Evolutionary conservation across 2,113 vertebrate genomes (phyloP).

Genomic region (Cromileptes altivelis): DNA sequence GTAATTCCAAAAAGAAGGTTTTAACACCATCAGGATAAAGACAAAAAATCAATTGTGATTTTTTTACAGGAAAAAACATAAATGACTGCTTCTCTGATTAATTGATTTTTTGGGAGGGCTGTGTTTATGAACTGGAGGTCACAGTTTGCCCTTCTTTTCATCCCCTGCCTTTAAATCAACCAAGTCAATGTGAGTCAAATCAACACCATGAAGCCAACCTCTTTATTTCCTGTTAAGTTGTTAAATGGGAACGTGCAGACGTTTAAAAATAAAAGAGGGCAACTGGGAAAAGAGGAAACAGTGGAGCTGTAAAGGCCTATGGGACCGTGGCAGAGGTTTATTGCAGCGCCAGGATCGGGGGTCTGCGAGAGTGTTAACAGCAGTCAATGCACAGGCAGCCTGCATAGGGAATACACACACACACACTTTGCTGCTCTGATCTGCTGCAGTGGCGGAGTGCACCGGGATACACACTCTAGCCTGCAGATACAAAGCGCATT

Average conservation of each 20-base stretch:
- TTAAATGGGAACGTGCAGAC: slow-evolving; percentile 18
- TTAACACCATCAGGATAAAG: not conserved
- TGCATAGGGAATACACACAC: slow-evolving; percentile 60
- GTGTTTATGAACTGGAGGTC: slow-evolving; percentile 68
- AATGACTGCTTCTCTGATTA: slow-evolving; percentile 34
- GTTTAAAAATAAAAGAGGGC: not conserved
- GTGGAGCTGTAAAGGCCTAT: slow-evolving; percentile 1
- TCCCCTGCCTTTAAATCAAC: slow-evolving; percentile 55
- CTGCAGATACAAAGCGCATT: slow-evolving; percentile 62
- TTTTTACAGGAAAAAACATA: not conserved
- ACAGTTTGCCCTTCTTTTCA: slow-evolving; percentile 53
- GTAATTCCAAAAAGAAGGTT: not conserved
- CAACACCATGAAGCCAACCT: slow-evolving; percentile 35
- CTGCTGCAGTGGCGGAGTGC: slow-evolving; percentile 79
- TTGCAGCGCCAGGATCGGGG: slow-evolving; percentile 41
- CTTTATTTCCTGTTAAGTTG: slow-evolving; percentile 30
- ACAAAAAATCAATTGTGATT: too few relatives aligned
- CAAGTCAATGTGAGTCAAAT: slow-evolving; percentile 41
- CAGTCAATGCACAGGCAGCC: slow-evolving; percentile 64
- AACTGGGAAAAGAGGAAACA: not conserved
- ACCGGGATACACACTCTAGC: slow-evolving; percentile 63
- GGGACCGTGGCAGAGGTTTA: slow-evolving; percentile 45
- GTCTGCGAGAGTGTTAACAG: slow-evolving; percentile 64
- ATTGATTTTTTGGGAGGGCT: slow-evolving; percentile 26
- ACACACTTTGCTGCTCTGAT: slow-evolving; percentile 69